Evolutionary conservation across 2,888 invertebrate species (phyloP).

Genomic region (Phymatocera aterrima): DNA sequence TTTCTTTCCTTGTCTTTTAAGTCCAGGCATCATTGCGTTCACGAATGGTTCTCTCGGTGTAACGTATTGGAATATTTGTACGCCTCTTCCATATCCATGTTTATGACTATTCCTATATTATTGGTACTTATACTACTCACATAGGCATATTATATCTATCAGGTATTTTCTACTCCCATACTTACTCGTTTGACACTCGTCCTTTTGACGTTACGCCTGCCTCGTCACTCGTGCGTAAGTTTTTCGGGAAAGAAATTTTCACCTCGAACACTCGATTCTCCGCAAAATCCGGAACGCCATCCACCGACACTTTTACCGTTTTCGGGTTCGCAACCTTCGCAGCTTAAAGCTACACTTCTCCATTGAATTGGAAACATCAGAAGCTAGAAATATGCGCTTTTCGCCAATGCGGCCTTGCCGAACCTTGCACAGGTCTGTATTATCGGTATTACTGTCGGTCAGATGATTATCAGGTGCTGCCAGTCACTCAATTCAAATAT

Average conservation of each 20-base stretch:
- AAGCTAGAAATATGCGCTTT: neutral
- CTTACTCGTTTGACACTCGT: conserved; percentile 12
- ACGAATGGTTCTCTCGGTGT: too few species aligned
- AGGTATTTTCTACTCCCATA: conserved; percentile 1
- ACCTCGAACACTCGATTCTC: conserved; percentile 25
- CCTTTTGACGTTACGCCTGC: neutral
- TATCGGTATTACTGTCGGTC: too few species aligned
- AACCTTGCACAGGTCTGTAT: too few species aligned
- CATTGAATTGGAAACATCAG: neutral
- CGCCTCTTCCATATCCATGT: neutral
- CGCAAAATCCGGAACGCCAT: conserved; percentile 3
- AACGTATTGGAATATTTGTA: too few species aligned
- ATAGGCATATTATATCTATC: neutral
- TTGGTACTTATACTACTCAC: neutral
- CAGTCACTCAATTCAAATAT: too few species aligned
- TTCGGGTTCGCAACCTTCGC: conserved; percentile 15
- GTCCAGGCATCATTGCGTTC: too few species aligned
- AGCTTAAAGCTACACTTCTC: conserved; percentile 27
- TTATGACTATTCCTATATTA: neutral
- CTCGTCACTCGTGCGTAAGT: conserved; percentile 26
- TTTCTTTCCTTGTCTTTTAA: neutral
- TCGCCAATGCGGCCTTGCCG: too few species aligned
- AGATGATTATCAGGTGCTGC: too few species aligned
- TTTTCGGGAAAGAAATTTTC: conserved; percentile 25
- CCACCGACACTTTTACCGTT: conserved; percentile 25